These are phyloP conservation scores for Cyprinodon brontotheroides DNA, from an alignment of 2,113 vertebrate species.

Conservation along the genomic window DNA sequence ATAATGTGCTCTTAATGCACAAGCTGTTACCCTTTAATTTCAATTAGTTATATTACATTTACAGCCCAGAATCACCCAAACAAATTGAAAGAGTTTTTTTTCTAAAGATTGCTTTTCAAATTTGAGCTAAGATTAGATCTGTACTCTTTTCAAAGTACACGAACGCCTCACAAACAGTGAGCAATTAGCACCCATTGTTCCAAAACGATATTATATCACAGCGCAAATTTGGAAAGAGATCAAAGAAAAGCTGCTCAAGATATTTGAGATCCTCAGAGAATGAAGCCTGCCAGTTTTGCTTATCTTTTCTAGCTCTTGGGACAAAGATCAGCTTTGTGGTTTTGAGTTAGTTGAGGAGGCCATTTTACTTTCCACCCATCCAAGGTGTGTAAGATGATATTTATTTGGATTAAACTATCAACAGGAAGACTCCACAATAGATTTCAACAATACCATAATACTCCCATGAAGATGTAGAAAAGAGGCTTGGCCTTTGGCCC, in stretches of 20 bases:
- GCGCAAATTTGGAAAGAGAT: not conserved
- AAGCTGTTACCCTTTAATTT: not conserved
- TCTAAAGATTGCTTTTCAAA: not conserved
- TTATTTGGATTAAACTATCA: not conserved
- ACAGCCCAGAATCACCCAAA: not conserved
- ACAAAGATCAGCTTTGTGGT: not conserved
- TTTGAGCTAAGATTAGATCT: not conserved
- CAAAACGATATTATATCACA: not conserved
- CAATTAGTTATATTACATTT: not conserved
- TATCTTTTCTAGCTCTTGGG: not conserved
- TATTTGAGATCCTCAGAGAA: not conserved
- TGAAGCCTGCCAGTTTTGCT: not conserved
- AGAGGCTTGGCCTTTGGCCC: slow-evolving; percentile 34
- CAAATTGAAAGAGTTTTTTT: not conserved
- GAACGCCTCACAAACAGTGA: not conserved
- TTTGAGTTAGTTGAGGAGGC: not conserved
- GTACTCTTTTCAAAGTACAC: not conserved
- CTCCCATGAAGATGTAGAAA: slow-evolving; percentile 17
- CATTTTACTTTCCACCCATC: not conserved
- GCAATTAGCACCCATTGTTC: not conserved
- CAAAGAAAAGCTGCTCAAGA: not conserved
- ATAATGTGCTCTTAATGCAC: not conserved
- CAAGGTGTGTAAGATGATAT: not conserved
- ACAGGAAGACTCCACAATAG: slow-evolving; percentile 15
- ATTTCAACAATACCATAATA: slow-evolving; percentile 8